Percentiles rank a stretch among this genome's conserved stretches.
phyloP scores from a whole-genome alignment of 2,113 vertebrate species.

The Hucho hucho region DNA sequence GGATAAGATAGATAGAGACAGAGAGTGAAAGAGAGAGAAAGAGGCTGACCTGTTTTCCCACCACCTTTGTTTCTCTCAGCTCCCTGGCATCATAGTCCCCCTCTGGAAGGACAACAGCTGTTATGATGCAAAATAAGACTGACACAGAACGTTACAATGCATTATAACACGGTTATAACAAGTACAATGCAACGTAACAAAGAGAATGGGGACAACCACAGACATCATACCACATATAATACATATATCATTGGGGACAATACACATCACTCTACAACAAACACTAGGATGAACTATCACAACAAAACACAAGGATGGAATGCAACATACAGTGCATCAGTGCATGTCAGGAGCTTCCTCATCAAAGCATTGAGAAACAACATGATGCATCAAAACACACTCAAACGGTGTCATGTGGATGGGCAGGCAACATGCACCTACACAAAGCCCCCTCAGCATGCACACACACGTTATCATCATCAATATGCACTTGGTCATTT shows the following conservation, averaged over 20 bases:
- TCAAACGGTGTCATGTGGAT: too few relatives aligned
- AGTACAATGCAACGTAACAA: background rate
- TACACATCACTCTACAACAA: too few relatives aligned
- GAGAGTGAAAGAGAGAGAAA: background rate
- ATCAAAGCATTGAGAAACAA: too few relatives aligned
- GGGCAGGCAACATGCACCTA: background rate
- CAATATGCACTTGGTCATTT: too few relatives aligned
- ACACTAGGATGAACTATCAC: too few relatives aligned
- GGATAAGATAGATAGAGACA: background rate
- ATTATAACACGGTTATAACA: background rate
- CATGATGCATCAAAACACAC: too few relatives aligned
- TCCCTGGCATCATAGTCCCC: slow-evolving; percentile 51
- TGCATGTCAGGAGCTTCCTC: too few relatives aligned
- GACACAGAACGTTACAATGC: background rate
- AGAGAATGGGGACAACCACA: too few relatives aligned
- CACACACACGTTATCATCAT: background rate
- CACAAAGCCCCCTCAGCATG: background rate
- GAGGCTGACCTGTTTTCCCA: slow-evolving; percentile 62
- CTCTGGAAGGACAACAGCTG: slow-evolving; percentile 49
- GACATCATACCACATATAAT: too few relatives aligned
- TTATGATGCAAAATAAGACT: background rate
- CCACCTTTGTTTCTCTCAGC: slow-evolving; percentile 52
- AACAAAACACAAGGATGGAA: too few relatives aligned
- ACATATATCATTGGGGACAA: background rate
- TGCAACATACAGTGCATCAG: too few relatives aligned